Evolutionary conservation across 2,888 invertebrate species (phyloP).

Genomic region (Melanargia galathea): DNA sequence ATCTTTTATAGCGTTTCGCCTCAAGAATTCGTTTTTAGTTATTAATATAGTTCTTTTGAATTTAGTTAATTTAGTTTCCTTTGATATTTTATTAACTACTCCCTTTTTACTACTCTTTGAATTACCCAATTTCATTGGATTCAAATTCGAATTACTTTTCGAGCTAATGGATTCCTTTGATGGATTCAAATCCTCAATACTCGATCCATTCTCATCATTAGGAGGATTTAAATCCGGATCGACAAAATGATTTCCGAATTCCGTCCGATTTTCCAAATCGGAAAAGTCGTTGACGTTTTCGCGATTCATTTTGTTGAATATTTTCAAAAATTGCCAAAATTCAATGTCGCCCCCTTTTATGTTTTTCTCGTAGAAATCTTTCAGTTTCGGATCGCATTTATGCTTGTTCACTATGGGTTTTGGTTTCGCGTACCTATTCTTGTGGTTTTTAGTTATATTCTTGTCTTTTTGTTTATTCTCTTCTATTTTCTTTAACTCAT

Average conservation of each 20-base stretch:
- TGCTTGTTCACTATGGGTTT: constrained; percentile 64
- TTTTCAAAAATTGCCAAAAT: constrained; percentile 73
- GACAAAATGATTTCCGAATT: constrained; percentile 57
- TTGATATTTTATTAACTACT: constrained; percentile 22
- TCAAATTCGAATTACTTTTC: not conserved
- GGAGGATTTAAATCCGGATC: not conserved
- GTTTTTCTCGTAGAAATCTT: constrained; percentile 63
- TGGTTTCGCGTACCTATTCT: constrained; percentile 53
- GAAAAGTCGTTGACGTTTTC: constrained; percentile 63
- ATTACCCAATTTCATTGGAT: not conserved
- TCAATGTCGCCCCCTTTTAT: constrained; percentile 67
- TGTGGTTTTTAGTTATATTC: constrained; percentile 4
- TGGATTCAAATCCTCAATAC: not conserved
- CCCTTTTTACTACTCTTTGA: not conserved
- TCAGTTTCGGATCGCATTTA: constrained; percentile 62
- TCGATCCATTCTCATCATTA: not conserved
- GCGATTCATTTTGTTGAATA: constrained; percentile 64
- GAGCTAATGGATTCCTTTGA: not conserved
- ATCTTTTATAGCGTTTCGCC: constrained; percentile 6
- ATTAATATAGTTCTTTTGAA: constrained; percentile 48
- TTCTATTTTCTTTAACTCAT: constrained; percentile 1
- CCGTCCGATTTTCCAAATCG: constrained; percentile 56
- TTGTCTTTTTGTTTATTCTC: constrained; percentile 16
- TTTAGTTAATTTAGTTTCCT: constrained; percentile 33
- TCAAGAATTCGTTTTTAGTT: constrained; percentile 49